Percentiles rank a stretch among this genome's conserved stretches.
Conservation (phyloP, 2,113 vertebrate genomes). For the Sitta europaea region DNA sequence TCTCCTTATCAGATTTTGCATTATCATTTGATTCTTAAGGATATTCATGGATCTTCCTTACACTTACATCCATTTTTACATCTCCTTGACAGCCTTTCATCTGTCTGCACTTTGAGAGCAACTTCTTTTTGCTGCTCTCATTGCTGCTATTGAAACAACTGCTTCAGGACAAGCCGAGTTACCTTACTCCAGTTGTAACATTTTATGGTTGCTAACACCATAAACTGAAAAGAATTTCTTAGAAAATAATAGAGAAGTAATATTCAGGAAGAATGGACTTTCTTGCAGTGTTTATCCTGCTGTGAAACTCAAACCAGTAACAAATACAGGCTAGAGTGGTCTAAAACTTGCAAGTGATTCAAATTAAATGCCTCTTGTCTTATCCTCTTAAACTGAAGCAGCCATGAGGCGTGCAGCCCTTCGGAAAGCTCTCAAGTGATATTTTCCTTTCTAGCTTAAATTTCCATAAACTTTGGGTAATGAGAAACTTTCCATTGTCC, state of each 20-base stretch:
- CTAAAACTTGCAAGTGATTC: background rate
- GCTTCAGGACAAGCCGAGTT: background rate
- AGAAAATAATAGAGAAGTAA: background rate
- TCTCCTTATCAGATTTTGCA: background rate
- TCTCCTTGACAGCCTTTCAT: background rate
- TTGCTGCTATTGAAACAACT: background rate
- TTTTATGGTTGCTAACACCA: background rate
- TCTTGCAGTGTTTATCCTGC: background rate
- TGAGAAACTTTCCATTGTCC: background rate
- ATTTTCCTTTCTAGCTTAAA: background rate
- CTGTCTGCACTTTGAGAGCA: background rate
- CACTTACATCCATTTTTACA: background rate
- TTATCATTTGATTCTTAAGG: background rate
- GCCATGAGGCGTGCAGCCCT: background rate
- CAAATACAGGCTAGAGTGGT: background rate
- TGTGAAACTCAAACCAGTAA: background rate
- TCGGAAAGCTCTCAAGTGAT: background rate
- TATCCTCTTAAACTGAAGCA: background rate
- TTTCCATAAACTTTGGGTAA: background rate
- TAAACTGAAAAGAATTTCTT: background rate
- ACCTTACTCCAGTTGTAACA: background rate
- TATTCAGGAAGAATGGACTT: background rate
- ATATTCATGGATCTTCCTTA: background rate
- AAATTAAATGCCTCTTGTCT: background rate
- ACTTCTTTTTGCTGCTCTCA: background rate